Conservation (phyloP, 2,888 invertebrate species). For the Sphinx pinastri region DNA sequence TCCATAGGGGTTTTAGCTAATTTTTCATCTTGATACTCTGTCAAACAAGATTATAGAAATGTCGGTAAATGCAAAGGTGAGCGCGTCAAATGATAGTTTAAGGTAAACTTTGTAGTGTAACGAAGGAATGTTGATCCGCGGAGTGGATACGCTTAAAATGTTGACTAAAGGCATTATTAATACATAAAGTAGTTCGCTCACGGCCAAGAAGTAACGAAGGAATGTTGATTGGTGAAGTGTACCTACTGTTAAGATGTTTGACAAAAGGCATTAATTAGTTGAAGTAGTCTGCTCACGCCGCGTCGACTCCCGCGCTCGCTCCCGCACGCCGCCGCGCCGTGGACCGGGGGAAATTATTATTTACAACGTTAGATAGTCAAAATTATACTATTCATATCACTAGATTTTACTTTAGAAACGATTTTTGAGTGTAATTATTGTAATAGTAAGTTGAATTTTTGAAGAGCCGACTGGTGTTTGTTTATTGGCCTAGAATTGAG, state of each 20-base stretch:
- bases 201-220: background rate
- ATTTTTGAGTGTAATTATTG: slow-evolving; percentile 59
- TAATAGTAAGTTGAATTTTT: slow-evolving; percentile 64
- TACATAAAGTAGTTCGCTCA: background rate
- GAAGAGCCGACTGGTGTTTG: slow-evolving; percentile 63
- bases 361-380: slow-evolving; percentile 79
- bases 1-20: slow-evolving; percentile 70
- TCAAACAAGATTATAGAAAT: slow-evolving; percentile 56
- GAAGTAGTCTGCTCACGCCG: slow-evolving; percentile 50
- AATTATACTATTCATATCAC: slow-evolving; percentile 83
- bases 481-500: slow-evolving; percentile 70
- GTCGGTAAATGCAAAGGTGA: slow-evolving; percentile 44
- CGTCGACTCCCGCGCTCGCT: slow-evolving; percentile 42
- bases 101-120: slow-evolving; percentile 61
- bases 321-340: slow-evolving; percentile 40
- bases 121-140: slow-evolving; percentile 52
- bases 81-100: slow-evolving; percentile 56
- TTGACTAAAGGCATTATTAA: slow-evolving; percentile 39
- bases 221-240: background rate
- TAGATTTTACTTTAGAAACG: slow-evolving; percentile 81
- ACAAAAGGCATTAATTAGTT: slow-evolving; percentile 27
- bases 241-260: slow-evolving; percentile 4
- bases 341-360: slow-evolving; percentile 41
- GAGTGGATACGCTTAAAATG: background rate
- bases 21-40: slow-evolving; percentile 66